phyloP scores from a whole-genome alignment of 1,140 invertebrate species.

The Agraylea sexmaculata region DNA sequence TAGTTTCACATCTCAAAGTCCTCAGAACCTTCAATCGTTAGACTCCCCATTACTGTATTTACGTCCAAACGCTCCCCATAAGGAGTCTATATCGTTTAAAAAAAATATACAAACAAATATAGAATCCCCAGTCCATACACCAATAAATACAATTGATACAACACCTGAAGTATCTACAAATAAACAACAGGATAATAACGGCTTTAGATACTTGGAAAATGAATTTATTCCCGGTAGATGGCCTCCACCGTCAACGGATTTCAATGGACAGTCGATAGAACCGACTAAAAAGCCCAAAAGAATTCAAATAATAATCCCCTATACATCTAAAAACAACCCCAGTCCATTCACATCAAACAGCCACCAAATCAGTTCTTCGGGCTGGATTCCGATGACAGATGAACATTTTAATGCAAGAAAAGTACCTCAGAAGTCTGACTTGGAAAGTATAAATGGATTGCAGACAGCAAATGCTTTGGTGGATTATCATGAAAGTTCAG shows the following conservation, averaged over 20 bases:
- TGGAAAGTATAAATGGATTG: slow-evolving; percentile 14
- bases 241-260: slow-evolving; percentile 20
- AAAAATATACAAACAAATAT: slow-evolving; percentile 3
- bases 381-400: slow-evolving; percentile 27
- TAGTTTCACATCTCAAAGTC: slow-evolving; percentile 7
- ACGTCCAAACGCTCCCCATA: slow-evolving; percentile 37
- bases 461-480: slow-evolving; percentile 15
- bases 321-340: slow-evolving; percentile 51
- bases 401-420: slow-evolving; percentile 33
- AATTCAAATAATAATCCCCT: slow-evolving; percentile 67
- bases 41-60: slow-evolving; percentile 40
- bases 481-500: slow-evolving; percentile 20
- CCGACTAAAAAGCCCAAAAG: slow-evolving; percentile 38
- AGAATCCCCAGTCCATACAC: background rate
- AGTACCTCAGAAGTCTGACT: slow-evolving; percentile 30
- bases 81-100: slow-evolving; percentile 31
- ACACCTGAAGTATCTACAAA: slow-evolving; percentile 9
- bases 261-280: slow-evolving; percentile 18
- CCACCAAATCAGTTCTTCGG: slow-evolving; percentile 23
- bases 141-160: slow-evolving; percentile 8
- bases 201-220: slow-evolving; percentile 25
- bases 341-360: slow-evolving; percentile 37
- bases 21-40: slow-evolving; percentile 32
- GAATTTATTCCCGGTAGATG: slow-evolving; percentile 25
- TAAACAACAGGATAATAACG: slow-evolving; percentile 25